Evolutionary conservation across 1,140 invertebrate species (phyloP).

Genomic region (Drosophila pectinifera): DNA sequence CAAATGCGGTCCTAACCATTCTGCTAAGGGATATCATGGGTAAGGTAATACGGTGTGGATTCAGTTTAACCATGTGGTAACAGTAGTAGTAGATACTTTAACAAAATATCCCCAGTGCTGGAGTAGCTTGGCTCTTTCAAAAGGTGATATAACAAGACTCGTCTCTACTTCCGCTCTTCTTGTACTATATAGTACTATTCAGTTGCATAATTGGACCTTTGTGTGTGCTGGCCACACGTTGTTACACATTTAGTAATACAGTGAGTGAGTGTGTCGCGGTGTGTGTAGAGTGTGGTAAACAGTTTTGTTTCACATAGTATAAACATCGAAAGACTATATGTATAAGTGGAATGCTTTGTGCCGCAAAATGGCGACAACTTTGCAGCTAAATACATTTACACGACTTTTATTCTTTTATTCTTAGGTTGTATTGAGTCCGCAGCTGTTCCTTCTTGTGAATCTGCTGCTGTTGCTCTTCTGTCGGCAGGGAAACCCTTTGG

Average conservation of each 20-base stretch:
- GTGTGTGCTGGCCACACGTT: slow-evolving; percentile 59
- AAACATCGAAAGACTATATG: slow-evolving; percentile 60
- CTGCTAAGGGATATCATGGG: slow-evolving; percentile 1
- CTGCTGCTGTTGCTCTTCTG: slow-evolving; percentile 7
- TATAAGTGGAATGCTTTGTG: slow-evolving; percentile 42
- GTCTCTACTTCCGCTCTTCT: slow-evolving; percentile 15
- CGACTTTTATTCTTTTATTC: slow-evolving; percentile 6
- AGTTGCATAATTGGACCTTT: slow-evolving; percentile 79
- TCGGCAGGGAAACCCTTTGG: slow-evolving; percentile 24
- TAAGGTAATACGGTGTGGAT: slow-evolving; percentile 12
- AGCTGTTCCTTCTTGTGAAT: slow-evolving; percentile 8
- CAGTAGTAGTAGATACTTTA: slow-evolving; percentile 34
- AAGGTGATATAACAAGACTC: slow-evolving; percentile 47
- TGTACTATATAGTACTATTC: slow-evolving; percentile 73
- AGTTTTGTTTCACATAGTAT: slow-evolving; percentile 45
- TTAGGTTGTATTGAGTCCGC: slow-evolving; percentile 2
- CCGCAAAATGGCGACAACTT: slow-evolving; percentile 52
- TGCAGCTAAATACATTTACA: slow-evolving; percentile 41
- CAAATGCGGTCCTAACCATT: slow-evolving; percentile 10
- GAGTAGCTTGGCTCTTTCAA: slow-evolving; percentile 37
- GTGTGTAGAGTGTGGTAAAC: slow-evolving; percentile 37
- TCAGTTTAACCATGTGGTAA: slow-evolving; percentile 35
- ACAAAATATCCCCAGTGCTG: slow-evolving; percentile 47
- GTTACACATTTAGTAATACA: slow-evolving; percentile 72
- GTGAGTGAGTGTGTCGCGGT: slow-evolving; percentile 14